These are phyloP conservation scores for Phoxinus phoxinus DNA, from an alignment of 2,113 vertebrate species.

Conservation along the genomic window DNA sequence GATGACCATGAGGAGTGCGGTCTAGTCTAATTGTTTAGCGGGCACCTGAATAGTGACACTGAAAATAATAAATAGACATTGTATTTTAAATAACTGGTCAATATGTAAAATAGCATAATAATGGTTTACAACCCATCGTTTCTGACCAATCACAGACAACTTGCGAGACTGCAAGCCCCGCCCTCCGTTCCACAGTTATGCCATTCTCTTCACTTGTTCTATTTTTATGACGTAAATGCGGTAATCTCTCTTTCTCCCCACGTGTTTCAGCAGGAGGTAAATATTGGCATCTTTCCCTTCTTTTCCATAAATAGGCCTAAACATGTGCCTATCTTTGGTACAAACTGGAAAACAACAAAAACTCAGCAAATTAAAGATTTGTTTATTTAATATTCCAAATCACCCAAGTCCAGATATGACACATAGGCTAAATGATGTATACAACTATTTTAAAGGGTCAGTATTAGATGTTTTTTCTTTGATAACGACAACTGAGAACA, in stretches of 20 bases:
- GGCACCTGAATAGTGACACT: background rate
- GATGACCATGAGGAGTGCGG: background rate
- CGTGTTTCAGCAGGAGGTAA: background rate
- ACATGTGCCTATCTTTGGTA: background rate
- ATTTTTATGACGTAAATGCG: background rate
- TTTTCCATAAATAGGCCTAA: background rate
- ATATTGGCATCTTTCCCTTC: background rate
- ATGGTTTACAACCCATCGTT: background rate
- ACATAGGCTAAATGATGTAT: background rate
- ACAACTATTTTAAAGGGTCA: background rate
- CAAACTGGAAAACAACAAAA: background rate
- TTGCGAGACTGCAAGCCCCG: background rate
- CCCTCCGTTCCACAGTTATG: background rate
- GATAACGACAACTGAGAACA: background rate
- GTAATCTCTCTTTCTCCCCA: conserved; percentile 17
- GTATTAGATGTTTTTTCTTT: background rate
- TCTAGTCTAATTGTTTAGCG: background rate
- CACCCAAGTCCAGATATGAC: background rate
- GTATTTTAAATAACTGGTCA: background rate
- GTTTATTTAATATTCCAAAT: background rate
- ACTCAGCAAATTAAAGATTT: background rate
- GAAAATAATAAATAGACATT: background rate
- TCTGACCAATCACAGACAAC: background rate
- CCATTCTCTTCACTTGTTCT: background rate
- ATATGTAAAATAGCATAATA: background rate